Percentiles rank a stretch among this genome's conserved stretches.
These are phyloP conservation scores for Nanger granti DNA, from an alignment of 2,113 vertebrate species.

Conservation along the genomic window DNA sequence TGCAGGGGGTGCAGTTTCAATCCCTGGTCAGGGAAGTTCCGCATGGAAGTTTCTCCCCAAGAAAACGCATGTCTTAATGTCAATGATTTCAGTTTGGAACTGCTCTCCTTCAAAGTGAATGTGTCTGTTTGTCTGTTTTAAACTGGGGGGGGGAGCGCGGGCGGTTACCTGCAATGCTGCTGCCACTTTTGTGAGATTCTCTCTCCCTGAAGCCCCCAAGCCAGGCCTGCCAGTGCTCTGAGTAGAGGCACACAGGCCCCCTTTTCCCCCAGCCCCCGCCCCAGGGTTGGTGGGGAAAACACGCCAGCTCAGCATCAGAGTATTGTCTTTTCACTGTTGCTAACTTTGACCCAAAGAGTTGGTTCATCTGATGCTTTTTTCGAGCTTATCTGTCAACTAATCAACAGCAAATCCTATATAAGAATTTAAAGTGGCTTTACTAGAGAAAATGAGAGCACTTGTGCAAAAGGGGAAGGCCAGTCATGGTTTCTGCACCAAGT, in stretches of 20 bases:
- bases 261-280: not conserved
- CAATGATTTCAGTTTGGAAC: not conserved
- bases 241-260: not conserved
- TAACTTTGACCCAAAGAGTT: not conserved
- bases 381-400: not conserved
- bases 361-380: not conserved
- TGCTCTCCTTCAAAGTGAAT: not conserved
- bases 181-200: not conserved
- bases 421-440: not conserved
- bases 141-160: not conserved
- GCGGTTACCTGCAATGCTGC: no score
- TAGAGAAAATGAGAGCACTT: not conserved
- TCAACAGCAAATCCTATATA: not conserved
- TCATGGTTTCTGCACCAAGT: not conserved
- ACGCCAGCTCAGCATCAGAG: not conserved
- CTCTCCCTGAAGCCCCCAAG: not conserved
- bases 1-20: not conserved
- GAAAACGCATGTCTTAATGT: not conserved
- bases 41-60: not conserved
- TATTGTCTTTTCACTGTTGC: not conserved
- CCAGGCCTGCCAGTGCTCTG: not conserved
- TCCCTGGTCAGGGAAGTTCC: not conserved
- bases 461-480: not conserved
- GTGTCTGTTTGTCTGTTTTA: not conserved
- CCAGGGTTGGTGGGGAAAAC: not conserved